phyloP scores from a whole-genome alignment of 2,113 vertebrate genomes.

The Seriola dumerili region DNA sequence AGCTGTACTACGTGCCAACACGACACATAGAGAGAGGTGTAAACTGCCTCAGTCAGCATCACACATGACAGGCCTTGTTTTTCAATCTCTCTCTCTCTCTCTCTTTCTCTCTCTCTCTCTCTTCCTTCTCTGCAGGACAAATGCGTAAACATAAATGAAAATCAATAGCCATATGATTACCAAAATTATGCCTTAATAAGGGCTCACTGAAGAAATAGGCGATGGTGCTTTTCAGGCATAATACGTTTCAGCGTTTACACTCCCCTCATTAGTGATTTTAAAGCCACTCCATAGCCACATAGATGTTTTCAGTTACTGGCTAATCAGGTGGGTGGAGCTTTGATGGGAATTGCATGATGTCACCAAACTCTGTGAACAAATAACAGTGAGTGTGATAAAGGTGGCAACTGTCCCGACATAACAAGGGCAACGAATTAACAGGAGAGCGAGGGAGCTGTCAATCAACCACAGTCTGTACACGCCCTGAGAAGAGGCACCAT shows the following conservation, averaged over 20 bases:
- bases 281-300: too few species aligned
- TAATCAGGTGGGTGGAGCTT: not conserved
- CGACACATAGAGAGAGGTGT: constrained; percentile 43
- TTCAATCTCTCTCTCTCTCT: constrained; percentile 9
- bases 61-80: constrained; percentile 30
- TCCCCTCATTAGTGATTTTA: not conserved
- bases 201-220: not conserved
- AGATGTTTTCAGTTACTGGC: not conserved
- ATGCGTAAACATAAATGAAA: constrained; percentile 10
- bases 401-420: too few species aligned
- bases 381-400: not conserved
- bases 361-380: not conserved
- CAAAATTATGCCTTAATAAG: not conserved
- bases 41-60: constrained; percentile 66
- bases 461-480: not conserved
- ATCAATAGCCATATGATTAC: not conserved
- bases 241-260: not conserved
- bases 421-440: too few species aligned
- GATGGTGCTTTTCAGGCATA: not conserved
- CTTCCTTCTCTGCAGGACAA: not conserved
- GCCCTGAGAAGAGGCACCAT: too few species aligned
- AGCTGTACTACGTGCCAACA: constrained; percentile 47
- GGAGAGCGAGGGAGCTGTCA: not conserved
- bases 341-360: not conserved
- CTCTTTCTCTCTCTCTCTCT: constrained; percentile 11